These are phyloP conservation scores for Volucella inanis DNA, from an alignment of 2,888 invertebrate species.

Conservation along the genomic window DNA sequence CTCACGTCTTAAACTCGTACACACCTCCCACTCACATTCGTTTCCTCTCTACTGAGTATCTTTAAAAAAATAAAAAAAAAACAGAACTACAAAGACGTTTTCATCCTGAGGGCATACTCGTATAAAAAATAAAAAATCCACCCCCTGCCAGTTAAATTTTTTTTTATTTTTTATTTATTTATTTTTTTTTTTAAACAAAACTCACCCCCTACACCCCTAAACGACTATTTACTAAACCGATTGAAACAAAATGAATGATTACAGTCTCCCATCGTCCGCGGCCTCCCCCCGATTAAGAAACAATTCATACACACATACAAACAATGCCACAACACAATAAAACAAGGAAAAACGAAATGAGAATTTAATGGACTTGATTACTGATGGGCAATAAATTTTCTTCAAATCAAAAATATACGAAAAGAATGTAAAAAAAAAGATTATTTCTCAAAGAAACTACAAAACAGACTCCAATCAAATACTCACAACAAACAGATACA, in stretches of 20 bases:
- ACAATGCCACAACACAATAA: constrained; percentile 11
- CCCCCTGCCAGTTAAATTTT: constrained; percentile 52
- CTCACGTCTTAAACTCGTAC: neutral
- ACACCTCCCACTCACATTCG: constrained; percentile 36
- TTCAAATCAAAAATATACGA: constrained; percentile 71
- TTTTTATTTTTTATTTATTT: neutral
- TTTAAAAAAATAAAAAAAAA: too few relatives aligned
- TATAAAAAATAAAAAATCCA: constrained; percentile 63
- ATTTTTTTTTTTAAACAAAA: constrained; percentile 7
- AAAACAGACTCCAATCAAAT: constrained; percentile 73
- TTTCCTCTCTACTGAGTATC: neutral
- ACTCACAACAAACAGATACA: constrained; percentile 75
- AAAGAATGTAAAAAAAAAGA: constrained; percentile 18
- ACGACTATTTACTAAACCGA: constrained; percentile 10
- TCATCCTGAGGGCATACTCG: constrained; percentile 47
- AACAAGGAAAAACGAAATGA: constrained; percentile 71
- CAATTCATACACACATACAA: constrained; percentile 11
- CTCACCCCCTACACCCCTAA: neutral
- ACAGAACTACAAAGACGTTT: constrained; percentile 15
- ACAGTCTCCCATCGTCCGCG: constrained; percentile 45
- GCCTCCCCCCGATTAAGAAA: constrained; percentile 32
- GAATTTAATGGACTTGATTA: constrained; percentile 78
- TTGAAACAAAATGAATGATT: constrained; percentile 73
- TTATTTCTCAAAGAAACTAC: constrained; percentile 38
- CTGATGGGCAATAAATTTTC: constrained; percentile 76